phyloP scores from a whole-genome alignment of 2,797 vertebrate genomes.

The Eutrigla gurnardus region DNA sequence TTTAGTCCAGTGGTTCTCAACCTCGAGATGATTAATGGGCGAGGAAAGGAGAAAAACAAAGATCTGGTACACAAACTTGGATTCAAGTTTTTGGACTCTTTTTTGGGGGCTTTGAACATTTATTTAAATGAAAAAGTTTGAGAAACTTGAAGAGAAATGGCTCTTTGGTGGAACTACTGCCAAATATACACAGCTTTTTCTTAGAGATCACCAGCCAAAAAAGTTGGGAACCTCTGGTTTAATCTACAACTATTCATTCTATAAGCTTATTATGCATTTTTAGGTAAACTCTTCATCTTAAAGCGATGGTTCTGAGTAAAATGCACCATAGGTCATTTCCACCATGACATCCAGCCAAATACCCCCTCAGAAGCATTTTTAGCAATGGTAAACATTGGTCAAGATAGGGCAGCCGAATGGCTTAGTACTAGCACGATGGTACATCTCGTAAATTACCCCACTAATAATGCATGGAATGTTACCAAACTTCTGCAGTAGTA shows the following conservation, averaged over 20 bases:
- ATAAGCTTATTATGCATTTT: not conserved
- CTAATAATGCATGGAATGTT: too few species aligned
- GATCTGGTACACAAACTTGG: not conserved
- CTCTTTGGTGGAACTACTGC: not conserved
- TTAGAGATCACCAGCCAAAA: not conserved
- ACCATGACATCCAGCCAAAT: too few species aligned
- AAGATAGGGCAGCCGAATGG: too few species aligned
- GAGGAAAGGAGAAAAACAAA: not conserved
- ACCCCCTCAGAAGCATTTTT: too few species aligned
- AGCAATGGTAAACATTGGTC: too few species aligned
- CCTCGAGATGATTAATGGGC: not conserved
- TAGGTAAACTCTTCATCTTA: too few species aligned
- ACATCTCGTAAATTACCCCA: too few species aligned
- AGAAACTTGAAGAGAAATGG: fast-evolving
- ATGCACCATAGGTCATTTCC: too few species aligned
- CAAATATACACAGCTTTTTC: not conserved
- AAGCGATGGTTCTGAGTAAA: too few species aligned
- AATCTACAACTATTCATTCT: not conserved
- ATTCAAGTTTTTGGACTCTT: not conserved
- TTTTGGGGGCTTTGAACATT: not conserved
- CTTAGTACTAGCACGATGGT: too few species aligned
- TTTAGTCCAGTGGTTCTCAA: not conserved
- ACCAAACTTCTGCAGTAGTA: too few species aligned
- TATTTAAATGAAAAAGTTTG: not conserved
- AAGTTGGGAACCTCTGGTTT: not conserved